Evolutionary conservation across 1,140 invertebrate species (phyloP).

Genomic region (Drosophila tsacasi): DNA sequence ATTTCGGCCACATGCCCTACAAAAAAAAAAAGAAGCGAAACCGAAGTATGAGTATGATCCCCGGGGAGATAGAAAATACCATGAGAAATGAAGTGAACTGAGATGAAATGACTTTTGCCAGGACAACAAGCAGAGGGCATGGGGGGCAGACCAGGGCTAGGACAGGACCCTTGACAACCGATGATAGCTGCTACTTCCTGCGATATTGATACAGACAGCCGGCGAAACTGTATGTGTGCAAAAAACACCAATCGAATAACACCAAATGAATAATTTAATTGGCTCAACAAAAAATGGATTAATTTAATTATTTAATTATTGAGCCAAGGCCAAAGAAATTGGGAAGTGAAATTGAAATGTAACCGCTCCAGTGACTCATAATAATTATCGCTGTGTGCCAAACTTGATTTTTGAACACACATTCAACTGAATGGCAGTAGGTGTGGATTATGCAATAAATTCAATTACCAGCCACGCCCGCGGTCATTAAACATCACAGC

Average conservation of each 20-base stretch:
- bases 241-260: constrained; percentile 2
- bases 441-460: constrained; percentile 41
- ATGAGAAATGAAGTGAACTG: constrained; percentile 51
- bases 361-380: not conserved
- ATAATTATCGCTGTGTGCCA: constrained; percentile 10
- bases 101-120: constrained; percentile 54
- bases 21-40: not conserved
- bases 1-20: constrained; percentile 21
- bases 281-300: not conserved
- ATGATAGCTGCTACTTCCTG: not conserved
- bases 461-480: constrained; percentile 10
- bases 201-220: constrained; percentile 40
- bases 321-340: not conserved
- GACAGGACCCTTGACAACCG: constrained; percentile 35
- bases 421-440: constrained; percentile 11
- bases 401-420: constrained; percentile 9
- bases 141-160: not conserved
- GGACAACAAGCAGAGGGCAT: constrained; percentile 21
- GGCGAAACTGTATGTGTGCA: constrained; percentile 15
- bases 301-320: constrained; percentile 1
- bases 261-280: constrained; percentile 44
- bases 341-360: not conserved
- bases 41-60: constrained; percentile 35
- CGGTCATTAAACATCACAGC: constrained; percentile 4
- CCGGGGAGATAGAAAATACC: constrained; percentile 42